Evolutionary conservation across 2,113 vertebrate genomes (phyloP).

Genomic region (Lagenorhynchus albirostris): DNA sequence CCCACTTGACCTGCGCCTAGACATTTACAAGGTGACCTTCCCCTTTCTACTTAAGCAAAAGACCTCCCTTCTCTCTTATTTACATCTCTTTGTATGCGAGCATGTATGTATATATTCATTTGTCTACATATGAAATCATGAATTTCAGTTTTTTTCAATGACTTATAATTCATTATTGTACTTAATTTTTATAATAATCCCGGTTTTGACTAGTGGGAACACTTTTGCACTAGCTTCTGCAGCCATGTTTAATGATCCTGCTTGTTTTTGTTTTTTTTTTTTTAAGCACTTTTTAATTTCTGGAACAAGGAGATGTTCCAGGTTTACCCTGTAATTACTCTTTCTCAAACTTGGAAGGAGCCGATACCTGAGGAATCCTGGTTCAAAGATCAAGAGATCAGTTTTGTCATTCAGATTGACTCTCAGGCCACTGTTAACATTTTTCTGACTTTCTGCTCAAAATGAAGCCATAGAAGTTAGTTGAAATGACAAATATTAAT

Average conservation of each 20-base stretch:
- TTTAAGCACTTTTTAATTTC: background rate
- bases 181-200: background rate
- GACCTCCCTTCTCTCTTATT: background rate
- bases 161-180: background rate
- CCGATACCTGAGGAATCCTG: background rate
- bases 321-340: background rate
- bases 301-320: background rate
- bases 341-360: background rate
- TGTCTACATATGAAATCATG: background rate
- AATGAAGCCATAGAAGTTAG: background rate
- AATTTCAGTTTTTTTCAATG: background rate
- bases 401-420: background rate
- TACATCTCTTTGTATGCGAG: background rate
- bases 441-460: background rate
- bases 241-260: accelerated
- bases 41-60: background rate
- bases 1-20: no score
- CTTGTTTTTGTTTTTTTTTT: background rate
- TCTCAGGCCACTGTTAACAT: background rate
- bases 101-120: background rate
- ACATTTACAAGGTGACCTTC: background rate
- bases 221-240: background rate
- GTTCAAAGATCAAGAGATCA: background rate
- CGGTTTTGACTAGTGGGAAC: background rate
- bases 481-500: background rate